phyloP scores from a whole-genome alignment of 1,140 invertebrate species.

The Penaeus indicus region DNA sequence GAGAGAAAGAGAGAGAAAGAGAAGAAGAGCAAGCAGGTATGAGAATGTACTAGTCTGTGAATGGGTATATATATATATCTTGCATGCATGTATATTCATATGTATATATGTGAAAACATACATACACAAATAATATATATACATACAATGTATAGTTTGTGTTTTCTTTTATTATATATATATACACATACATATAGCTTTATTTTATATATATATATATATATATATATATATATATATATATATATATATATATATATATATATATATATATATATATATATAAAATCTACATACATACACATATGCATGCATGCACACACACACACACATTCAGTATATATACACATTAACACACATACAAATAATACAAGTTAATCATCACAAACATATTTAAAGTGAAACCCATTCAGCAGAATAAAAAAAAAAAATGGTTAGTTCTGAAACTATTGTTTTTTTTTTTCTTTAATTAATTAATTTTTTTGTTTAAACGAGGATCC shows the following conservation, averaged over 20 bases:
- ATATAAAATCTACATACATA: not conserved
- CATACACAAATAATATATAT: not conserved
- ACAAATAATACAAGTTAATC: not conserved
- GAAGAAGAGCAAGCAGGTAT: not conserved
- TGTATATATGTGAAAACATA: not conserved
- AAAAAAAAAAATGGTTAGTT: too few species aligned
- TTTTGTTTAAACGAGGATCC: too few species aligned
- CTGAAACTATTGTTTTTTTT: too few species aligned
- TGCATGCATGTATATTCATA: not conserved
- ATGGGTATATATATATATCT: not conserved
- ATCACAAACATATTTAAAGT: too few species aligned
- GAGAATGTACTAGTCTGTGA: not conserved
- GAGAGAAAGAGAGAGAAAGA: too few species aligned
- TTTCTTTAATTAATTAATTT: too few species aligned
- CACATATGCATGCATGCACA: not conserved
- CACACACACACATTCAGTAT: not conserved
- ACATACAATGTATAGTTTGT: not conserved
- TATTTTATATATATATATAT: not conserved
- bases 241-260: constrained; percentile 19
- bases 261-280: constrained; percentile 9
- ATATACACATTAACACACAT: constrained; percentile 7
- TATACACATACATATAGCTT: not conserved
- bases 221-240: not conserved
- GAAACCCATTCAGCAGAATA: too few species aligned
- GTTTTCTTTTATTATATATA: not conserved